phyloP scores from a whole-genome alignment of 2,888 invertebrate species.

The Eulithis testata region DNA sequence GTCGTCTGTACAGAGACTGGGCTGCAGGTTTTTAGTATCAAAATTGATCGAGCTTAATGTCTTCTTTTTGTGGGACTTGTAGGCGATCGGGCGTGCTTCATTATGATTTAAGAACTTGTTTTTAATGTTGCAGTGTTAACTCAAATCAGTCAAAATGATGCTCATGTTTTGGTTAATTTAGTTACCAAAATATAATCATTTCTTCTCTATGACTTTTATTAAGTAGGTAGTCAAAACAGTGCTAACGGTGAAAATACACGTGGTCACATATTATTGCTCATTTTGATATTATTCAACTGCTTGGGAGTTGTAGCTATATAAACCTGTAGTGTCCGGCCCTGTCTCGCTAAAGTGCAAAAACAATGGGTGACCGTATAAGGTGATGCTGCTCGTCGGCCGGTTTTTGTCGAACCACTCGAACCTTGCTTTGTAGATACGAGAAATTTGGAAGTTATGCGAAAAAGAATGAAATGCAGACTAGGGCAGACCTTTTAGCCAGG shows the following conservation, averaged over 20 bases:
- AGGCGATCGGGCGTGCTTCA: conserved; percentile 28
- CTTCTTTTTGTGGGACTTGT: conserved; percentile 28
- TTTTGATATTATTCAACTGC: conserved; percentile 15
- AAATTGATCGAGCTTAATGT: conserved; percentile 37
- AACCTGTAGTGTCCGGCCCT: conserved; percentile 39
- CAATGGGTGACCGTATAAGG: conserved; percentile 72
- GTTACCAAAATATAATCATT: conserved; percentile 21
- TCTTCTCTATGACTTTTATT: conserved; percentile 21
- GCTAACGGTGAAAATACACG: conserved; percentile 24
- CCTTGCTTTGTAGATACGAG: conserved; percentile 49
- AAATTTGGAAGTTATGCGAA: conserved; percentile 56
- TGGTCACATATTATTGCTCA: conserved; percentile 15
- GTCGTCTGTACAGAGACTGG: conserved; percentile 33
- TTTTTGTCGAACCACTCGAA: conserved; percentile 50
- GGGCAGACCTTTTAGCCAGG: conserved; percentile 33
- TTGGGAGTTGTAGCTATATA: conserved; percentile 16
- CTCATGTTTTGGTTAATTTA: conserved; percentile 24
- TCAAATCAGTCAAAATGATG: conserved; percentile 22
- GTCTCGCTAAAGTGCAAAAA: conserved; percentile 57
- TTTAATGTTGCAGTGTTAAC: conserved; percentile 22
- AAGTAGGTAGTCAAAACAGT: conserved; percentile 18
- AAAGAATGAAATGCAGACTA: conserved; percentile 49
- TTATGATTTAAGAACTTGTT: conserved; percentile 31
- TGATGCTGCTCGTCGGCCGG: conserved; percentile 51
- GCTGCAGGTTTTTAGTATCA: conserved; percentile 35